phyloP scores from a whole-genome alignment of 2,888 invertebrate genomes.

The Alloplasta piceator region DNA sequence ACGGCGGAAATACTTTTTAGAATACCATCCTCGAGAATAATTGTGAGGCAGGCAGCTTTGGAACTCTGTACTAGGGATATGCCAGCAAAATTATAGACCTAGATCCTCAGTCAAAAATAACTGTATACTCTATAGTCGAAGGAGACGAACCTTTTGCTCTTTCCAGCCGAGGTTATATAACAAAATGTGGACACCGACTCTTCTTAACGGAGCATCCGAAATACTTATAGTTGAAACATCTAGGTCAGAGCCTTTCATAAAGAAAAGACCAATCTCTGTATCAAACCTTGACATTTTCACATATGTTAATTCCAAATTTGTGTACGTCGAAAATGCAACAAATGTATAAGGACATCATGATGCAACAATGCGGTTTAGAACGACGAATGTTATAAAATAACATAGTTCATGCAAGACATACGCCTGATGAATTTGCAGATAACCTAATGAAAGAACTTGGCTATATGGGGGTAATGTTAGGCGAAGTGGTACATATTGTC shows the following conservation, averaged over 20 bases:
- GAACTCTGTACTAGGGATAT: neutral
- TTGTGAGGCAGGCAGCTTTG: neutral
- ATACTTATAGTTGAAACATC: conserved; percentile 7
- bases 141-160: conserved; percentile 8
- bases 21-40: neutral
- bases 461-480: conserved; percentile 54
- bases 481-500: neutral
- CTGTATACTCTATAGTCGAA: neutral
- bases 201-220: conserved; percentile 19
- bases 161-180: neutral
- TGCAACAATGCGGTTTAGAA: conserved; percentile 1
- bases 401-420: neutral
- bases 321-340: conserved; percentile 6
- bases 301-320: conserved; percentile 41
- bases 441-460: conserved; percentile 63
- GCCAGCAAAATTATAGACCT: neutral
- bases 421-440: conserved; percentile 3
- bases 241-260: neutral
- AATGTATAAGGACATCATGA: conserved; percentile 1
- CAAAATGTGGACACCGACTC: conserved; percentile 14
- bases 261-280: neutral
- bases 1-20: conserved; percentile 11
- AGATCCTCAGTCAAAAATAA: neutral
- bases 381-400: conserved; percentile 1
- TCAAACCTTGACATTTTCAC: conserved; percentile 25